Evolutionary conservation across 2,113 vertebrate species (phyloP).

Genomic region (Rana temporaria): DNA sequence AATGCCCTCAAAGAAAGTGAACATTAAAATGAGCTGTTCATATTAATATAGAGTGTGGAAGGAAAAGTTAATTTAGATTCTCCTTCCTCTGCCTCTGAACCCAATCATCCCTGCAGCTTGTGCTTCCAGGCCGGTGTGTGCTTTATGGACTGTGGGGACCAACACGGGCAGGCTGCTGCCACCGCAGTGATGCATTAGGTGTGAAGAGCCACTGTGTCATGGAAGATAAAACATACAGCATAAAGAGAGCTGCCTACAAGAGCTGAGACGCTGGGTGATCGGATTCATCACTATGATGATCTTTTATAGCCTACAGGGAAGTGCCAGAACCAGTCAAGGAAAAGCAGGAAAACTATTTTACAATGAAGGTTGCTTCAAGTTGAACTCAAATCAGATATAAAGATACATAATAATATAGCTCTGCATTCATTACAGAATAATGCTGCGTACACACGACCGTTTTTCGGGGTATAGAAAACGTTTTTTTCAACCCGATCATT

Average conservation of each 20-base stretch:
- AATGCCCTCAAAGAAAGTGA: slow-evolving; percentile 24
- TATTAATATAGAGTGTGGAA: slow-evolving; percentile 15
- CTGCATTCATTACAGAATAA: too few relatives aligned
- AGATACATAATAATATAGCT: too few relatives aligned
- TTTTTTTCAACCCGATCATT: too few relatives aligned
- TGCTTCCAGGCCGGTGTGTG: neutral
- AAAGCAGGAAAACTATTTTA: too few relatives aligned
- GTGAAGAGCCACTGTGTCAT: neutral
- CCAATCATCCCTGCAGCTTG: neutral
- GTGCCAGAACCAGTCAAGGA: too few relatives aligned
- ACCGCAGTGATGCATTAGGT: neutral
- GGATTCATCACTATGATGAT: neutral
- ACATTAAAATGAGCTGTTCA: neutral
- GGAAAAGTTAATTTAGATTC: slow-evolving; percentile 24
- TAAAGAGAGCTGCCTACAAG: neutral
- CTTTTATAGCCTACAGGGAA: too few relatives aligned
- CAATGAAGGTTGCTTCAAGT: too few relatives aligned
- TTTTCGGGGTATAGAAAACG: too few relatives aligned
- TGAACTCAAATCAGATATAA: too few relatives aligned
- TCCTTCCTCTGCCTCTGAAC: neutral
- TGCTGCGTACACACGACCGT: too few relatives aligned
- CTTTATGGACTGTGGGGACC: neutral
- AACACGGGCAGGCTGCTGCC: too few relatives aligned
- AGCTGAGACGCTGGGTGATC: neutral
- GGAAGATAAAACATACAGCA: neutral